Percentiles rank a stretch among this genome's conserved stretches.
Evolutionary conservation across 2,888 invertebrate genomes (phyloP).

Genomic region (Lamellibrachia columna): DNA sequence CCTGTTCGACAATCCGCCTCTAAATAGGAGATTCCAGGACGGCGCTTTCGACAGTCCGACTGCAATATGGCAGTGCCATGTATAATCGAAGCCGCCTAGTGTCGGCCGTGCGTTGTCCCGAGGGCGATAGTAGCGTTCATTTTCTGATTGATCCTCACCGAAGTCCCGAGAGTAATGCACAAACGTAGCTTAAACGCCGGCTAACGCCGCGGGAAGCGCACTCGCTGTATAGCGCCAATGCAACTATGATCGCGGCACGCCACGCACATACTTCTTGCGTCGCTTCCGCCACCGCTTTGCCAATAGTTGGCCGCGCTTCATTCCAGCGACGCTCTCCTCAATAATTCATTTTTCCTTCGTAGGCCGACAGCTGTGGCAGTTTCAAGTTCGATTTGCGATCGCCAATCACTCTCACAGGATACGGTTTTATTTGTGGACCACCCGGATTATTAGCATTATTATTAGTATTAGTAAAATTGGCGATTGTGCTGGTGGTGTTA

Average conservation of each 20-base stretch:
- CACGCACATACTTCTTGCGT: neutral
- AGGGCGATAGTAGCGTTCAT: neutral
- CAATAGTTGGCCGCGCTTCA: neutral
- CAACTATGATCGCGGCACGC: neutral
- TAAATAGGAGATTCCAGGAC: neutral
- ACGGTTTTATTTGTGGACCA: neutral
- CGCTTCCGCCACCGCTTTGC: neutral
- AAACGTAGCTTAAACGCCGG: neutral
- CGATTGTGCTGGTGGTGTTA: neutral
- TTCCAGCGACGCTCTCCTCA: neutral
- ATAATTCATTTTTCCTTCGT: neutral
- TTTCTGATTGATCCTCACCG: neutral
- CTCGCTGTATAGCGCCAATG: neutral
- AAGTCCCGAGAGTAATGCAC: neutral
- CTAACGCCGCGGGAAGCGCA: neutral
- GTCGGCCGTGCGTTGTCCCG: neutral
- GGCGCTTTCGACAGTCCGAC: neutral
- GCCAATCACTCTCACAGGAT: neutral
- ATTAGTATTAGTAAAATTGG: neutral
- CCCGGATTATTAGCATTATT: neutral
- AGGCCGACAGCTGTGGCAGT: neutral
- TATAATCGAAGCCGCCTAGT: slow-evolving; percentile 6
- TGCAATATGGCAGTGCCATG: neutral
- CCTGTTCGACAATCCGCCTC: neutral
- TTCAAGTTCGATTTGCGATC: neutral